phyloP scores from a whole-genome alignment of 2,888 invertebrate species.

The Apeira syringaria region DNA sequence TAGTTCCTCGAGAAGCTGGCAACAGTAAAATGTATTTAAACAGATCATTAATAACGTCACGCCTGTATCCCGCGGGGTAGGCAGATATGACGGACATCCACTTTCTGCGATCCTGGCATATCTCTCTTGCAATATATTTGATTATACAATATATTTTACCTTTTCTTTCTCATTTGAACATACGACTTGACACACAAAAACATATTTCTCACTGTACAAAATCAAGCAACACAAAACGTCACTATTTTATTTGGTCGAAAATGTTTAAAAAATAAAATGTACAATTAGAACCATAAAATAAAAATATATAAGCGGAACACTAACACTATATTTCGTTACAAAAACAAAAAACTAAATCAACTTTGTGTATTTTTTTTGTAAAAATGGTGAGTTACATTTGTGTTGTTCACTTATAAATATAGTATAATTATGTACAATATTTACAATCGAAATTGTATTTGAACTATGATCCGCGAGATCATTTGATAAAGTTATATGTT shows the following conservation, averaged over 20 bases:
- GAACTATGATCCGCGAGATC: conserved; percentile 2
- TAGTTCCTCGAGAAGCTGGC: too few relatives aligned
- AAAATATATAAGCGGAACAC: conserved; percentile 15
- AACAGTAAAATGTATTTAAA: too few relatives aligned
- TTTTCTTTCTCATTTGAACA: too few relatives aligned
- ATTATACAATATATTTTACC: too few relatives aligned
- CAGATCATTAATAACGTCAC: too few relatives aligned
- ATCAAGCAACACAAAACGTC: conserved; percentile 6
- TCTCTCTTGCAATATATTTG: too few relatives aligned
- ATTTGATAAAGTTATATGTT: not conserved
- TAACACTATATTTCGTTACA: conserved; percentile 13
- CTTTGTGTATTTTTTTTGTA: conserved; percentile 6
- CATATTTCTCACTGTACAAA: conserved; percentile 7
- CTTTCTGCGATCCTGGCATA: too few relatives aligned
- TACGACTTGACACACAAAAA: not conserved
- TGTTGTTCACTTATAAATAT: conserved; percentile 4
- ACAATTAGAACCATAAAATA: conserved; percentile 38
- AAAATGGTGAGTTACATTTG: conserved; percentile 9
- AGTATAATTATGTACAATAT: conserved; percentile 14
- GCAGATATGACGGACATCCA: too few relatives aligned
- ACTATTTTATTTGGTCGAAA: conserved; percentile 55
- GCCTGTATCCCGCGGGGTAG: too few relatives aligned
- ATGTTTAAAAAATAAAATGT: conserved; percentile 30
- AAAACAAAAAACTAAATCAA: conserved; percentile 12
- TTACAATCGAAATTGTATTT: conserved; percentile 13